These are phyloP conservation scores for Saturnia pavonia DNA, from an alignment of 2,888 invertebrate species.

Conservation along the genomic window DNA sequence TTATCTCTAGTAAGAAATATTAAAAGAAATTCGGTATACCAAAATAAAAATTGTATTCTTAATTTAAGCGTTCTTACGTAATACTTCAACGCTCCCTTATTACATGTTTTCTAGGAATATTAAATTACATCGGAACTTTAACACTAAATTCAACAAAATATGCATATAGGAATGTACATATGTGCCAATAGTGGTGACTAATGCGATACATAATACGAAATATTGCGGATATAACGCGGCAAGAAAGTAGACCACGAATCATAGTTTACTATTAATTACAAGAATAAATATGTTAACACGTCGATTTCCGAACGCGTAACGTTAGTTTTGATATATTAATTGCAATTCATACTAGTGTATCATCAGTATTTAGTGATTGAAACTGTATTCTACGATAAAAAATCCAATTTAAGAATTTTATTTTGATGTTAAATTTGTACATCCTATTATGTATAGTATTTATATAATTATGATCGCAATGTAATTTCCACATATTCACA, in stretches of 20 bases:
- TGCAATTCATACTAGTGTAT: too few relatives aligned
- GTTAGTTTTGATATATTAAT: not conserved
- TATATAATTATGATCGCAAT: too few relatives aligned
- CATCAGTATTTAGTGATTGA: not conserved
- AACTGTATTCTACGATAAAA: too few relatives aligned
- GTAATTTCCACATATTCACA: too few relatives aligned
- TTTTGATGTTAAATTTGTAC: too few relatives aligned
- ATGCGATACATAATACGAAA: constrained; percentile 33
- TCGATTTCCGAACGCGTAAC: constrained; percentile 24
- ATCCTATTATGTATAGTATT: too few relatives aligned
- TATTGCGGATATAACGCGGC: constrained; percentile 29
- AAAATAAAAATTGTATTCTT: too few relatives aligned
- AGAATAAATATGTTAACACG: constrained; percentile 23
- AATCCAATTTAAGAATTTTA: too few relatives aligned
- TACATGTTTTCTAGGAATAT: not conserved
- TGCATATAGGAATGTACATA: constrained; percentile 30
- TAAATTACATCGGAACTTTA: not conserved
- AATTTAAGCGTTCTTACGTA: too few relatives aligned
- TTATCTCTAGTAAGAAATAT: too few relatives aligned
- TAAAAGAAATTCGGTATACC: too few relatives aligned
- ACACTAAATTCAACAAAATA: constrained; percentile 29
- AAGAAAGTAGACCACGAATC: constrained; percentile 28
- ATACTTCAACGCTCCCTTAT: too few relatives aligned
- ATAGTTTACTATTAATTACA: constrained; percentile 34
- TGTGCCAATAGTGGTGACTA: constrained; percentile 35